Base-by-base conservation (phyloP, 2,888 invertebrate species). In the Apotomis capreana region DNA sequence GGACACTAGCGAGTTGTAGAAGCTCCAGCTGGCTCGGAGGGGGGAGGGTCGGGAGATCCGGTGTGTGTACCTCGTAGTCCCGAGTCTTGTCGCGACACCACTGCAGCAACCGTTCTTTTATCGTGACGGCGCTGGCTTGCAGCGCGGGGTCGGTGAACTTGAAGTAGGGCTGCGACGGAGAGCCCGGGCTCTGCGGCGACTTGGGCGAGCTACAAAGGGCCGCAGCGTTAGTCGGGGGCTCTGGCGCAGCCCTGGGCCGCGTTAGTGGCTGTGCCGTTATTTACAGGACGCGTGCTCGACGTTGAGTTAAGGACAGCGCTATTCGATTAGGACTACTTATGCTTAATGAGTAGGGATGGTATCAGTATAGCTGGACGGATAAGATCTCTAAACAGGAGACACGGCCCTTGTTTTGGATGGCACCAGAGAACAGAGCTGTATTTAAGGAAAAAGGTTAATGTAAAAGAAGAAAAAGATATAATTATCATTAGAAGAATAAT, bases 21-120 rank as follows among this genome's bases (percentile, higher is more conserved):
- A 81, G 76, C 80, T 81, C 80, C 81, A 80, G 75, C 78, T 69
- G 40, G 75, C 44, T 52, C 74, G 79, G 40, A 78, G 78, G 73
- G 74, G 58, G 76, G 74, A 76, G 77, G 68, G 80, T 71, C 75
- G 75, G 76, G 76, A 74, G 72, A 79, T 6, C 71, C 76, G 76
- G 79, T 78, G 83, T 78, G 84, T 81, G 91, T 97, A 98, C 99
- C 97, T 98, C 97, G 94, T 99, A 99, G 95, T 97, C 98, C 95
- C 97, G 96, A 86, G 98, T 98, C 96, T 98, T 98, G 94, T 97
- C 96, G 94, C 97, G 97, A 95, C 98, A 98, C 99, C 99, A 99
- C 93, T 97, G 96, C 94, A 99, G 96, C 91, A 99, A 95, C 93
- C 98, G 96, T 91, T 99, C 98, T 96, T 99, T 99, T 94, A 98